Evolutionary conservation across 2,113 vertebrate genomes (phyloP).

Genomic region (Ailuropoda melanoleuca): DNA sequence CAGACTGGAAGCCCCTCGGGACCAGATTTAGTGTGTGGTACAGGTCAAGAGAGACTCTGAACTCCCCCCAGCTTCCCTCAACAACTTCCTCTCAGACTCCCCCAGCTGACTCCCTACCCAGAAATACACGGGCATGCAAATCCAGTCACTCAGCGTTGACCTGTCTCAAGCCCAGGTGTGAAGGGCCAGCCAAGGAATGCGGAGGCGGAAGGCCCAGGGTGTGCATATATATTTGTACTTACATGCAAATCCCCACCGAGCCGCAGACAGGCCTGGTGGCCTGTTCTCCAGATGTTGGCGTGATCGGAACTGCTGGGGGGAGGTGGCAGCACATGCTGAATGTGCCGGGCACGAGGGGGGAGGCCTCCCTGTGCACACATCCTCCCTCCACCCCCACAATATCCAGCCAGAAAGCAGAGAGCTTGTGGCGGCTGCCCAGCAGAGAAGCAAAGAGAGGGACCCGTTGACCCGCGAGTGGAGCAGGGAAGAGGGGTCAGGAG

Average conservation of each 20-base stretch:
- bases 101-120: conserved; percentile 63
- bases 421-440: background rate
- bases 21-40: background rate
- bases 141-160: conserved; percentile 27
- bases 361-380: background rate
- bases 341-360: background rate
- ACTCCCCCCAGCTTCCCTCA: conserved; percentile 38
- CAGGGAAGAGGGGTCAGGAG: background rate
- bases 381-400: too few species aligned
- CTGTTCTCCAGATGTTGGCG: conserved; percentile 61
- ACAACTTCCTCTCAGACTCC: conserved; percentile 74
- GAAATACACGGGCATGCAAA: conserved; percentile 79
- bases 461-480: background rate
- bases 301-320: conserved; percentile 60
- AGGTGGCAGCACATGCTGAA: background rate
- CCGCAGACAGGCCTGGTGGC: conserved; percentile 48
- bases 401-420: background rate
- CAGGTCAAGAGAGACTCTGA: background rate
- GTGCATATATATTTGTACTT: conserved; percentile 66
- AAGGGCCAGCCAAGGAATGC: background rate
- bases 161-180: conserved; percentile 67
- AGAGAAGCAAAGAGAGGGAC: background rate
- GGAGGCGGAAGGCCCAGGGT: conserved; percentile 25
- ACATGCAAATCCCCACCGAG: conserved; percentile 70
- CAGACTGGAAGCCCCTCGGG: background rate